A percentile compares a stretch with the other conserved stretches of the same genome.
These are phyloP conservation scores for Aphelocoma californica DNA, from an alignment of 2,797 vertebrate genomes.

Conservation along the genomic window DNA sequence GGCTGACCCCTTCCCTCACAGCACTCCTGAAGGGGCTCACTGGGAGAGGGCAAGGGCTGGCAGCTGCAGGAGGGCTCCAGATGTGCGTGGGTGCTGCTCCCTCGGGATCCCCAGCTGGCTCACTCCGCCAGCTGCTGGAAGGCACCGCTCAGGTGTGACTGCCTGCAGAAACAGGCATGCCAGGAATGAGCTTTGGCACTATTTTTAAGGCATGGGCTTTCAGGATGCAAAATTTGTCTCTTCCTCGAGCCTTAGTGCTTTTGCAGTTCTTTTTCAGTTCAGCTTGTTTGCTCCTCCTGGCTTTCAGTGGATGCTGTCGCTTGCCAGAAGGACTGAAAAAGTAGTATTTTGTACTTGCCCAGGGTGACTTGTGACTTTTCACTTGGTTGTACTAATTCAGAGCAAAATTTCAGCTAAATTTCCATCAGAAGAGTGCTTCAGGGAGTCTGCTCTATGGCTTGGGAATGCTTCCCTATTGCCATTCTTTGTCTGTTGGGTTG, in stretches of 20 bases:
- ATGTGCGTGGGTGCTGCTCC: conserved; percentile 39
- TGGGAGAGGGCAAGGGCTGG: background rate
- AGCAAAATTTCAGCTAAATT: background rate
- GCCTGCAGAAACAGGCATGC: background rate
- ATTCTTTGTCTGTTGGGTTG: background rate
- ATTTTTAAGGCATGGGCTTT: background rate
- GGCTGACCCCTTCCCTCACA: background rate
- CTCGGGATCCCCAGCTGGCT: background rate
- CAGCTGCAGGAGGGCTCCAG: background rate
- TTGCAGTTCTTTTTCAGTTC: background rate
- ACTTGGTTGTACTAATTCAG: background rate
- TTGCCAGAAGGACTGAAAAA: background rate
- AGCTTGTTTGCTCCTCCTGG: background rate
- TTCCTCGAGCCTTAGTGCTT: background rate
- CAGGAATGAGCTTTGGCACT: background rate
- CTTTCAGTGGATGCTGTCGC: background rate
- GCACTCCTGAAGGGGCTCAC: background rate
- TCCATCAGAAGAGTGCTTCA: background rate
- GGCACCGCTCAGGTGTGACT: background rate
- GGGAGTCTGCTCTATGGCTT: background rate
- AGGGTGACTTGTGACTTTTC: background rate
- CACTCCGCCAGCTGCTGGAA: background rate
- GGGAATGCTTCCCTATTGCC: background rate
- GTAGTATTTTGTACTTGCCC: background rate
- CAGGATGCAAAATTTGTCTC: background rate